phyloP scores from a whole-genome alignment of 1,140 invertebrate genomes.

The Ostrea denselamellosa region DNA sequence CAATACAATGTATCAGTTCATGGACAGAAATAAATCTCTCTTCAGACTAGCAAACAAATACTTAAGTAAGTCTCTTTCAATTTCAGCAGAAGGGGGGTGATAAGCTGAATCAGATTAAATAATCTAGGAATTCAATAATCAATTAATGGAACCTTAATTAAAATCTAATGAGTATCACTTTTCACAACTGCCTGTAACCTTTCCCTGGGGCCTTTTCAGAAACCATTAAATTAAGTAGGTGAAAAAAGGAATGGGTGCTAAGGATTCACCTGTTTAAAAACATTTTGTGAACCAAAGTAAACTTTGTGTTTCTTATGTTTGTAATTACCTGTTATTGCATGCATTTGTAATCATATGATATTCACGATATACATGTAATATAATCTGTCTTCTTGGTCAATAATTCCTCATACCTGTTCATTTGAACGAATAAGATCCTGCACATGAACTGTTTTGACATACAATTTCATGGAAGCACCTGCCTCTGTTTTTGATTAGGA shows the following conservation, averaged over 20 bases:
- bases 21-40: slow-evolving; percentile 4
- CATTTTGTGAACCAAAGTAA: not conserved
- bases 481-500: slow-evolving; percentile 2
- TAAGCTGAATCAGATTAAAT: slow-evolving; percentile 8
- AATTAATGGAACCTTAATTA: slow-evolving; percentile 37
- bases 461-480: not conserved
- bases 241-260: not conserved
- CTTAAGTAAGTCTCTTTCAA: slow-evolving; percentile 34
- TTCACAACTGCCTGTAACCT: slow-evolving; percentile 13
- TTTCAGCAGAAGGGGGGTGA: not conserved
- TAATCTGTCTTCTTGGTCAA: too few species aligned
- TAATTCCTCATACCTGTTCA: not conserved
- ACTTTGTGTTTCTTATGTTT: too few species aligned
- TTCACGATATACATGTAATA: too few species aligned
- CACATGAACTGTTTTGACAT: not conserved
- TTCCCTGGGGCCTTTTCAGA: not conserved
- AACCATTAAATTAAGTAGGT: not conserved
- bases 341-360: too few species aligned
- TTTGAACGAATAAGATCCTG: not conserved
- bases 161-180: slow-evolving; percentile 21
- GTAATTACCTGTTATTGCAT: too few species aligned
- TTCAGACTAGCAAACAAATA: not conserved
- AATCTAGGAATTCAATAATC: slow-evolving; percentile 10
- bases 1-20: slow-evolving; percentile 26
- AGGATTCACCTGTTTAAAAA: not conserved